Conservation (phyloP, 2,888 invertebrate species). For the Pimpla rufipes region DNA sequence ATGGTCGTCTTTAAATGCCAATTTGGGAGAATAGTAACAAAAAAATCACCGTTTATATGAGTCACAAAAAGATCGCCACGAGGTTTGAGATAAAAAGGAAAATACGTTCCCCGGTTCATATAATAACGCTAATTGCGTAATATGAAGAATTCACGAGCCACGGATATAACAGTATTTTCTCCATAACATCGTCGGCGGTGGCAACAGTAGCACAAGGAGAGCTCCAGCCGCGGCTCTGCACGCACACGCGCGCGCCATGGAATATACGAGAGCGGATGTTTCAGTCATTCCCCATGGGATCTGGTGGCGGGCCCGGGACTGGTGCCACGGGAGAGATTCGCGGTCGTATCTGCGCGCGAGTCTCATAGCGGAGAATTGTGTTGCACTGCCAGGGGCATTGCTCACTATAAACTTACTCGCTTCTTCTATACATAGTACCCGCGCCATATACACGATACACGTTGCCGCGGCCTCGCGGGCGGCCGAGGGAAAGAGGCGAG, state of each 20-base stretch:
- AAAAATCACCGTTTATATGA: too few relatives aligned
- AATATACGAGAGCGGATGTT: constrained; percentile 61
- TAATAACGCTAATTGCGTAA: constrained; percentile 15
- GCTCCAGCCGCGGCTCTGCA: too few relatives aligned
- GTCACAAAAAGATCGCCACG: too few relatives aligned
- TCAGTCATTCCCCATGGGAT: constrained; percentile 62
- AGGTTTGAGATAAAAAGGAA: not conserved
- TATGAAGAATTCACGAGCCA: constrained; percentile 2
- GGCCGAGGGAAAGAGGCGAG: constrained; percentile 51
- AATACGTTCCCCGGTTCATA: not conserved
- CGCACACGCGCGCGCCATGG: constrained; percentile 19
- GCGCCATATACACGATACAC: constrained; percentile 31
- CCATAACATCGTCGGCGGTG: not conserved
- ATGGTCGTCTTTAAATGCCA: too few relatives aligned
- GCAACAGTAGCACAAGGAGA: not conserved
- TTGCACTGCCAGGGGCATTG: constrained; percentile 31
- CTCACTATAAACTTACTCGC: constrained; percentile 15
- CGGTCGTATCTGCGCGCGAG: constrained; percentile 27
- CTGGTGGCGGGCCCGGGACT: constrained; percentile 13
- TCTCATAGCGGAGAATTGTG: constrained; percentile 8
- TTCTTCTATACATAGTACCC: constrained; percentile 10
- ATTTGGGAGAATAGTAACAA: too few relatives aligned
- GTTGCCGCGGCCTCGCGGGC: constrained; percentile 7
- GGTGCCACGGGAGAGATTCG: constrained; percentile 53
- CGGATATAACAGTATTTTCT: constrained; percentile 18